phyloP scores from a whole-genome alignment of 2,888 invertebrate species.

The Hypomecis atomaria region DNA sequence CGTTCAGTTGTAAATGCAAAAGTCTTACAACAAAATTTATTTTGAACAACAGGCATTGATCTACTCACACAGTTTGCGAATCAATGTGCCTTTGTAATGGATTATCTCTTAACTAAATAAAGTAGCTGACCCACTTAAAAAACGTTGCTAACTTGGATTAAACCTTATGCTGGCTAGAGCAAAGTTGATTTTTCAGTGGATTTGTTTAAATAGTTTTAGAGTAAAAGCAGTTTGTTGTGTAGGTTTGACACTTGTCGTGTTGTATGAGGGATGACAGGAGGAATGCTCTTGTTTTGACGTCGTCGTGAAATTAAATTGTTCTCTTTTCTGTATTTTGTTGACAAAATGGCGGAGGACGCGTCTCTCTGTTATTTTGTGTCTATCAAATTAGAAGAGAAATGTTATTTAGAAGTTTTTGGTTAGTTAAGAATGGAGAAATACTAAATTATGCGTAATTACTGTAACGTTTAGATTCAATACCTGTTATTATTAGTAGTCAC shows the following conservation, averaged over 20 bases:
- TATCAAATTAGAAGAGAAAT: slow-evolving; percentile 4
- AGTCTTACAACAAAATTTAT: not conserved
- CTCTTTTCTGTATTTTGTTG: slow-evolving; percentile 9
- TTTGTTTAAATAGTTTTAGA: slow-evolving; percentile 13
- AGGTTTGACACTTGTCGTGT: slow-evolving; percentile 29
- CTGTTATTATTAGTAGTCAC: too few species aligned
- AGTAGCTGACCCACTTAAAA: slow-evolving; percentile 23
- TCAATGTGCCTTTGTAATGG: slow-evolving; percentile 35
- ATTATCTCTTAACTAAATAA: slow-evolving; percentile 35
- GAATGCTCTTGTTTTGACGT: slow-evolving; percentile 25
- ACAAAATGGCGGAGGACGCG: not conserved
- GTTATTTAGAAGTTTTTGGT: slow-evolving; percentile 10
- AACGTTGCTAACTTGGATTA: not conserved
- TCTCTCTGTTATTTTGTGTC: not conserved
- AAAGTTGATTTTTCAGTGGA: slow-evolving; percentile 2
- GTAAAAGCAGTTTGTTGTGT: slow-evolving; percentile 26
- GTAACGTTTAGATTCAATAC: not conserved
- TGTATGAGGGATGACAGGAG: slow-evolving; percentile 22
- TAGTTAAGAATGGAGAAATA: not conserved
- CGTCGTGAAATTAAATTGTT: slow-evolving; percentile 24
- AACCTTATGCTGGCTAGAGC: not conserved
- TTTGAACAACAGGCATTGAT: slow-evolving; percentile 5
- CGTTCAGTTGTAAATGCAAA: too few species aligned
- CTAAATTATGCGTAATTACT: not conserved
- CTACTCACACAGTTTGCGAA: slow-evolving; percentile 27